Conservation (phyloP, 92 coral and sea anemone genomes). For the Parazoanthus atlanticus region DNA sequence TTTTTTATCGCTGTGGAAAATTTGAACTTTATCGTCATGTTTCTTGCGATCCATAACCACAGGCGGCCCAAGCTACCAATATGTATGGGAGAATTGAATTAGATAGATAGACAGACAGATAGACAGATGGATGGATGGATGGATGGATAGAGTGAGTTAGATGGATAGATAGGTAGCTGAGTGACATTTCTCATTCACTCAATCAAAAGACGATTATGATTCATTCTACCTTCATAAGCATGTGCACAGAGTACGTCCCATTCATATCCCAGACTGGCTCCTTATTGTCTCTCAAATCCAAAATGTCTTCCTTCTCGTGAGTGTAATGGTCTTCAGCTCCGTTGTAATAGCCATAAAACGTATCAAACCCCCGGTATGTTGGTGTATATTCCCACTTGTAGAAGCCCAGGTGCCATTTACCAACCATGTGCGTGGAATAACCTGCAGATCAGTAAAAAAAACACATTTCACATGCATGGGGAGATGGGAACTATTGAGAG, state of each 20-base stretch:
- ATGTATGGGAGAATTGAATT: too few species aligned
- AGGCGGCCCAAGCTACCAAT: too few species aligned
- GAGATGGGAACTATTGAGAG: too few species aligned
- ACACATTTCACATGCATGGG: too few species aligned
- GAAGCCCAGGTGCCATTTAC: conserved; percentile 88
- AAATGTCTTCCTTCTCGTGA: conserved; percentile 66
- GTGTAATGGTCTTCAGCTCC: conserved; percentile 84
- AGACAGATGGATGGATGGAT: too few species aligned
- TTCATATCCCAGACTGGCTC: conserved; percentile 67
- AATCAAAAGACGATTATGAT: neutral
- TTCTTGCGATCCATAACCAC: too few species aligned
- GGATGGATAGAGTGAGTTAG: neutral
- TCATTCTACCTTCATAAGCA: conserved; percentile 62
- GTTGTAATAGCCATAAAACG: conserved; percentile 79
- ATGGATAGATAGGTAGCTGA: neutral
- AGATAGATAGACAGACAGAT: too few species aligned
- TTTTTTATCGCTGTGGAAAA: too few species aligned
- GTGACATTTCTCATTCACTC: neutral
- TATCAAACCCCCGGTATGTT: conserved; percentile 83
- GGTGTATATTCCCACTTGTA: conserved; percentile 87
- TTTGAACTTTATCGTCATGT: too few species aligned
- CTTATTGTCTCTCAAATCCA: conserved; percentile 73
- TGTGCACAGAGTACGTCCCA: conserved; percentile 74
- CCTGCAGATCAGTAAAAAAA: conserved; percentile 37
- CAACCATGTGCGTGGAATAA: conserved; percentile 80